phyloP scores from a whole-genome alignment of 2,797 vertebrate species.

The Esox masquinongy region DNA sequence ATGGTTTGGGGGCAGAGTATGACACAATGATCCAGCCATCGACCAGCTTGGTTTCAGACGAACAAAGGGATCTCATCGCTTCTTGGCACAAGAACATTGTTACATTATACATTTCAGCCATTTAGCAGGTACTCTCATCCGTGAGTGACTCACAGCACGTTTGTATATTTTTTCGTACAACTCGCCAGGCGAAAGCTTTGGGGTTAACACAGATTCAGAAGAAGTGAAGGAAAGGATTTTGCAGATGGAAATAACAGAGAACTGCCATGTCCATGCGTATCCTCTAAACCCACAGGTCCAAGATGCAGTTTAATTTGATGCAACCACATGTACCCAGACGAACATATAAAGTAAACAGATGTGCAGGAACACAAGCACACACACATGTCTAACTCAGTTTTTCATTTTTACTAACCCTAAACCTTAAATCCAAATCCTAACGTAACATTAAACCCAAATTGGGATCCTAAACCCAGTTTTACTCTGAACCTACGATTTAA shows the following conservation, averaged over 20 bases:
- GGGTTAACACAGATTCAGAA: not conserved
- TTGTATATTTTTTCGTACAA: not conserved
- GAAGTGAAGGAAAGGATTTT: not conserved
- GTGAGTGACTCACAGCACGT: not conserved
- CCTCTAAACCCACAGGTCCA: not conserved
- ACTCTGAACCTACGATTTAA: no score
- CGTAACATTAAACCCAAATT: no score
- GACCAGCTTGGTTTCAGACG: not conserved
- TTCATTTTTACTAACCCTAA: no score
- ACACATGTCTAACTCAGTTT: no score
- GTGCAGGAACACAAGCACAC: no score
- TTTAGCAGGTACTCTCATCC: no score
- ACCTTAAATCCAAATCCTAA: no score
- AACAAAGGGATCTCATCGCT: not conserved
- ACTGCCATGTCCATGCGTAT: not conserved
- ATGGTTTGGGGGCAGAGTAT: not conserved
- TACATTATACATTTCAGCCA: no score
- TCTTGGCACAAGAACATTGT: not conserved
- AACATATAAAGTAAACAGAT: no score
- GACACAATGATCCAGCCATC: not conserved
- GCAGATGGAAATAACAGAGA: not conserved
- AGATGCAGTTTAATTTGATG: not conserved
- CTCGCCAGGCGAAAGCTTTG: not conserved
- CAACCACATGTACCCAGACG: not conserved
- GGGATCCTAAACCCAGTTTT: no score